Percentiles rank a stretch among this genome's conserved stretches.
Evolutionary conservation across 2,888 invertebrate species (phyloP).

Genomic region (Lamellibrachia satsuma): DNA sequence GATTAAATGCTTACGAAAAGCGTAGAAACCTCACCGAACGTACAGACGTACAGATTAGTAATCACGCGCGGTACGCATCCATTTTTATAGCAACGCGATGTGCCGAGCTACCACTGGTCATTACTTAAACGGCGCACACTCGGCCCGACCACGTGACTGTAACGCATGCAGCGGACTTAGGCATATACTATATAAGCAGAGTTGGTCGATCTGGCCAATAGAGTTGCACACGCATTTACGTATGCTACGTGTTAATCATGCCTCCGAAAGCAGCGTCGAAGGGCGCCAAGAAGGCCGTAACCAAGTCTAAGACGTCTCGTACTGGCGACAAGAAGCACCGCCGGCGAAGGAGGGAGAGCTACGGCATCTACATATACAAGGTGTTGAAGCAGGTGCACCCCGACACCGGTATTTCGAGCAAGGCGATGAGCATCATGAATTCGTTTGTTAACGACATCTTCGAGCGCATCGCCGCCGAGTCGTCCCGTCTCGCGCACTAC

Average conservation of each 20-base stretch:
- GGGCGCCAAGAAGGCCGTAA: slow-evolving; percentile 50
- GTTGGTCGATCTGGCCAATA: not conserved
- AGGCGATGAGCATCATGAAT: slow-evolving; percentile 47
- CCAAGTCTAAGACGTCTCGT: slow-evolving; percentile 46
- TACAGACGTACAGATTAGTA: not conserved
- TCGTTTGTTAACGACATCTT: slow-evolving; percentile 60
- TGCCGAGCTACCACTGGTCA: not conserved
- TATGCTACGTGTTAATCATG: slow-evolving; percentile 26
- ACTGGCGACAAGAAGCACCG: slow-evolving; percentile 53
- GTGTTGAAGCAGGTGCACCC: slow-evolving; percentile 59
- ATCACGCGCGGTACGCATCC: not conserved
- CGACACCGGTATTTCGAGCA: slow-evolving; percentile 55
- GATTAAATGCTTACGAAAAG: not conserved
- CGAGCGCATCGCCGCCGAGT: slow-evolving; percentile 54
- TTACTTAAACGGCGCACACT: not conserved
- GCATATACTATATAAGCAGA: not conserved
- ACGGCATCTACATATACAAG: slow-evolving; percentile 54
- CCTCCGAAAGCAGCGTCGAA: slow-evolving; percentile 43
- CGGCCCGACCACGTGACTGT: not conserved
- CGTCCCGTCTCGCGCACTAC: slow-evolving; percentile 53
- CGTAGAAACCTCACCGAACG: too few species aligned
- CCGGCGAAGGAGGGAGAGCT: slow-evolving; percentile 50
- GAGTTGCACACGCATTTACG: not conserved
- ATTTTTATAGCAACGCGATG: not conserved
- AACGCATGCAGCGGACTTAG: not conserved